Conservation (phyloP, 1,140 invertebrate genomes). For the Macrosteles quadrilineatus region DNA sequence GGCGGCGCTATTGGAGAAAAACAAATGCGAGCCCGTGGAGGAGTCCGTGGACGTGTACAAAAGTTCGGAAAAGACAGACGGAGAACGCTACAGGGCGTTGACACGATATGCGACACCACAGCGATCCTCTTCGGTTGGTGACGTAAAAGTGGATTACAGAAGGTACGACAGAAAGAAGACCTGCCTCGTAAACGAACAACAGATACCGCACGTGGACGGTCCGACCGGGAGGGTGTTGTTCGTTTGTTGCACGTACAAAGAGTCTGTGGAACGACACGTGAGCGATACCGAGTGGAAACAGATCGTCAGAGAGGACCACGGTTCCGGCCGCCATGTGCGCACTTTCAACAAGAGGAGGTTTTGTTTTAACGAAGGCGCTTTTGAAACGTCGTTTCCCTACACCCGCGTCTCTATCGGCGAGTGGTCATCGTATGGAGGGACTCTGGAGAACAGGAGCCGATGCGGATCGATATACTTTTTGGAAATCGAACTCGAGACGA, state of each 20-base stretch:
- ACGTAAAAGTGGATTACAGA: background rate
- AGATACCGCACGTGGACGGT: background rate
- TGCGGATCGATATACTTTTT: background rate
- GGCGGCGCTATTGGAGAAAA: background rate
- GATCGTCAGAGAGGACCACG: background rate
- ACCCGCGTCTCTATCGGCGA: background rate
- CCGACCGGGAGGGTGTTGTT: background rate
- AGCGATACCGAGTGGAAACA: background rate
- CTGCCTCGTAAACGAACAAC: background rate
- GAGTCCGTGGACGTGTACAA: background rate
- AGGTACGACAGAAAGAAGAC: background rate
- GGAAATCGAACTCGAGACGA: background rate
- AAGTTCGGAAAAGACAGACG: background rate
- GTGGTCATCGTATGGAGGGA: background rate
- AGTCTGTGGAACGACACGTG: background rate
- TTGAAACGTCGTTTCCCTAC: background rate
- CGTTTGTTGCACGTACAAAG: background rate
- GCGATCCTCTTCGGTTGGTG: too few species aligned
- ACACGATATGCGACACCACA: background rate
- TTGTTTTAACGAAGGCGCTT: background rate
- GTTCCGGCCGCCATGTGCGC: background rate
- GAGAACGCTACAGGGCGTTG: background rate
- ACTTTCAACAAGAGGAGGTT: background rate
- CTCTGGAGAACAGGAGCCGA: background rate
- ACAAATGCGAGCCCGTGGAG: background rate